Percentiles rank a stretch among this genome's conserved stretches.
Conservation (phyloP, 2,888 invertebrate species). For the Drosophila niveifrons region DNA sequence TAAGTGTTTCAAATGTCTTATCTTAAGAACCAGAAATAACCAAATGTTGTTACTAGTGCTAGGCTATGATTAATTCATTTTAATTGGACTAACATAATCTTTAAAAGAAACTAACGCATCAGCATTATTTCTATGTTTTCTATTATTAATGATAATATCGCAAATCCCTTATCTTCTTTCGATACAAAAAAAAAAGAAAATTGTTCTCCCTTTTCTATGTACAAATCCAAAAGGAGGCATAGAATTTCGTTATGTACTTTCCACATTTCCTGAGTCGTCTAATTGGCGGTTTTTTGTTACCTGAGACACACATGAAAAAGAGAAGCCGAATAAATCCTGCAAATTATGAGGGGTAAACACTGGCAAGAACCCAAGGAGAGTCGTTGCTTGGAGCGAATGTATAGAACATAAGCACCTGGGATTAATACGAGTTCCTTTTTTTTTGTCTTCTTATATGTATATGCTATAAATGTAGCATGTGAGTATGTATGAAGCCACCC, state of each 20-base stretch:
- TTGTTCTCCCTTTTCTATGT: not conserved
- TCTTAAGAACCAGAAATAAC: not conserved
- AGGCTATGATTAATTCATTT: too few relatives aligned
- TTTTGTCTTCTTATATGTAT: not conserved
- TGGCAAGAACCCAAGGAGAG: constrained; percentile 17
- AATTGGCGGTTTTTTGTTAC: constrained; percentile 38
- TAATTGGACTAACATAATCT: not conserved
- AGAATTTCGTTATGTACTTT: constrained; percentile 9
- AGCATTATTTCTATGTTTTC: not conserved
- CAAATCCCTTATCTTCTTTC: not conserved
- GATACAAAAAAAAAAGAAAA: not conserved
- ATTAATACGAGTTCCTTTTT: constrained; percentile 8
- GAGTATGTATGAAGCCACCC: constrained; percentile 30
- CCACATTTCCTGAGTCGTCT: constrained; percentile 21
- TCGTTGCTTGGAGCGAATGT: constrained; percentile 44
- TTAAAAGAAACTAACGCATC: not conserved
- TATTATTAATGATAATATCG: not conserved
- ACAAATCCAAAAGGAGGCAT: not conserved
- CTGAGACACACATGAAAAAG: constrained; percentile 8
- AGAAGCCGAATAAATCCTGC: constrained; percentile 2
- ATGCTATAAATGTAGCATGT: not conserved
- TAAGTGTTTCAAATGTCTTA: not conserved
- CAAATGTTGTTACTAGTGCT: not conserved
- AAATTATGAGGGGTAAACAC: constrained; percentile 22
- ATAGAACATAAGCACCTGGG: constrained; percentile 27